These are phyloP conservation scores for Reticulitermes speratus DNA, from an alignment of 1,140 invertebrate genomes.

Conservation along the genomic window DNA sequence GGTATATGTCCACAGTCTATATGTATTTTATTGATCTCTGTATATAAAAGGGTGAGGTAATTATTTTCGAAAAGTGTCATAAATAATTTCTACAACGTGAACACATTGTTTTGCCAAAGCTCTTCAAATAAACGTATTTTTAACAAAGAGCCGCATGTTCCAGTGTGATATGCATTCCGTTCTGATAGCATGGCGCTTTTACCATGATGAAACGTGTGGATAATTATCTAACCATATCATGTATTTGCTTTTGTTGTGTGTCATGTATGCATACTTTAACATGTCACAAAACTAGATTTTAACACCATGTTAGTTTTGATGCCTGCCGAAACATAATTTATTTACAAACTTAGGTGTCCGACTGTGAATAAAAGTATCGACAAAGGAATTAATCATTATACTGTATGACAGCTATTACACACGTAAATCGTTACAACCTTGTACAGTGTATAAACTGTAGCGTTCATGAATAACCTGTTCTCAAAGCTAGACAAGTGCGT, in stretches of 20 bases:
- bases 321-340: neutral
- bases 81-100: neutral
- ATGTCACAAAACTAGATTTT: neutral
- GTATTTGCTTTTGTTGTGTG: neutral
- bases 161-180: neutral
- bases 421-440: no score
- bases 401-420: no score
- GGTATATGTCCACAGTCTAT: neutral
- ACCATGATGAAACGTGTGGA: neutral
- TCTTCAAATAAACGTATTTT: constrained; percentile 1
- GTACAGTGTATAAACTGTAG: no score
- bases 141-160: neutral
- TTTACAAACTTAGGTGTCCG: neutral
- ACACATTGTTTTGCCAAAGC: neutral
- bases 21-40: neutral
- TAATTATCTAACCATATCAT: neutral
- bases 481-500: no score
- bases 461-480: no score
- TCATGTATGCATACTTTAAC: neutral
- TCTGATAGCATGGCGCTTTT: neutral
- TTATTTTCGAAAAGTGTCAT: neutral
- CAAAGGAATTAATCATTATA: neutral
- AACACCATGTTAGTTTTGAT: neutral
- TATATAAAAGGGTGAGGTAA: neutral
- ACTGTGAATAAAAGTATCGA: neutral